Conservation (phyloP, 2,888 invertebrate genomes). For the Trisateles emortualis region DNA sequence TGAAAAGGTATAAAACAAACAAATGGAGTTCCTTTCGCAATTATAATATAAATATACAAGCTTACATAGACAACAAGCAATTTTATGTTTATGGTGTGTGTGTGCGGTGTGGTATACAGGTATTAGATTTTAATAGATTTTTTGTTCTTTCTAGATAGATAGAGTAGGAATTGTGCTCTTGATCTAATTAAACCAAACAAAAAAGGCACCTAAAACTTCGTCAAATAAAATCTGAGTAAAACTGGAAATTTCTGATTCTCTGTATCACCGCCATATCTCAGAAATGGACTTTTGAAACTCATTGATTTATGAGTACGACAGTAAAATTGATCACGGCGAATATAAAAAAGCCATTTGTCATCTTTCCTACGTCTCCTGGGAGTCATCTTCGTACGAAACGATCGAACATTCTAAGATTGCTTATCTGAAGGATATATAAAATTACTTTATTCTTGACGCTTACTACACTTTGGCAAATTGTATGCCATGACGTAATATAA, state of each 20-base stretch:
- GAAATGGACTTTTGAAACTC: neutral
- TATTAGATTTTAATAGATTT: too few relatives aligned
- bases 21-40: too few relatives aligned
- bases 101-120: too few relatives aligned
- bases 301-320: constrained; percentile 40
- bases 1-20: too few relatives aligned
- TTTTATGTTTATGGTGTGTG: too few relatives aligned
- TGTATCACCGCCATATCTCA: neutral
- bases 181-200: too few relatives aligned
- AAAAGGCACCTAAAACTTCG: neutral
- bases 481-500: too few relatives aligned
- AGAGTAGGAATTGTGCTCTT: too few relatives aligned
- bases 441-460: neutral
- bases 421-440: constrained; percentile 9
- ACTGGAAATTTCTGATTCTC: neutral
- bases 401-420: constrained; percentile 19
- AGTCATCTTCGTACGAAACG: constrained; percentile 7
- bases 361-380: constrained; percentile 27
- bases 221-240: neutral
- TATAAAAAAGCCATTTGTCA: constrained; percentile 36
- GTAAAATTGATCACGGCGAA: constrained; percentile 16
- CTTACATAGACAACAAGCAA: too few relatives aligned
- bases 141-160: constrained; percentile 3
- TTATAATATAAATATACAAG: too few relatives aligned
- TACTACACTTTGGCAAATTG: neutral